Evolutionary conservation across 2,113 vertebrate genomes (phyloP).

Genomic region (Stictonetta naevosa): DNA sequence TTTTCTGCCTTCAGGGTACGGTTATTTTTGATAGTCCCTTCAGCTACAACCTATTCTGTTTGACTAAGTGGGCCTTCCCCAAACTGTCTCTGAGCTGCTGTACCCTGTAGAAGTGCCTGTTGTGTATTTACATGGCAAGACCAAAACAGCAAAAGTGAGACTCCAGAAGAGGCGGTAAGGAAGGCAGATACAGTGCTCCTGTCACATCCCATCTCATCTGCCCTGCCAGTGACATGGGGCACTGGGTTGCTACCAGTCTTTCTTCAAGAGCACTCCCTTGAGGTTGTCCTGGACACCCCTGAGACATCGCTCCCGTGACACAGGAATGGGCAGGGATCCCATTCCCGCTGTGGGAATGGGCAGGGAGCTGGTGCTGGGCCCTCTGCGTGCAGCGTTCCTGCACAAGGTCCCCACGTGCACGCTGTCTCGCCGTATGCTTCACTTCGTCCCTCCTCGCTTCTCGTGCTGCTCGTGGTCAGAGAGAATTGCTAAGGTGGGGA

Average conservation of each 20-base stretch:
- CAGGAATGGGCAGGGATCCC: background rate
- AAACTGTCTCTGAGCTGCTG: background rate
- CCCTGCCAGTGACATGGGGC: background rate
- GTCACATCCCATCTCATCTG: background rate
- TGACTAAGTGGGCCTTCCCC: background rate
- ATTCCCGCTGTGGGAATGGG: too few species aligned
- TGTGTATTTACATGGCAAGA: background rate
- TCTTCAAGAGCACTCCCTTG: background rate
- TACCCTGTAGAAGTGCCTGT: background rate
- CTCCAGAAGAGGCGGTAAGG: background rate
- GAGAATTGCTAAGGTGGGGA: background rate
- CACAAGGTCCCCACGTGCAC: fast-evolving
- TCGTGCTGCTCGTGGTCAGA: background rate
- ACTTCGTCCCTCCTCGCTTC: background rate
- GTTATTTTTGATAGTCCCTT: background rate
- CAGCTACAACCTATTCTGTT: background rate
- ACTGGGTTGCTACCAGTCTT: background rate
- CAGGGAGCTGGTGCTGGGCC: background rate
- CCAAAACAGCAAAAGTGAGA: background rate
- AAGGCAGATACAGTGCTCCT: fast-evolving
- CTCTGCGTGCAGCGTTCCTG: background rate
- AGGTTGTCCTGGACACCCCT: background rate
- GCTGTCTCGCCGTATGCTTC: background rate
- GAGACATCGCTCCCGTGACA: background rate
- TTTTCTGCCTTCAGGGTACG: background rate